A percentile compares a stretch with the other conserved stretches of the same genome.
Evolutionary conservation across 2,797 vertebrate genomes (phyloP).

Genomic region (Artibeus lituratus): DNA sequence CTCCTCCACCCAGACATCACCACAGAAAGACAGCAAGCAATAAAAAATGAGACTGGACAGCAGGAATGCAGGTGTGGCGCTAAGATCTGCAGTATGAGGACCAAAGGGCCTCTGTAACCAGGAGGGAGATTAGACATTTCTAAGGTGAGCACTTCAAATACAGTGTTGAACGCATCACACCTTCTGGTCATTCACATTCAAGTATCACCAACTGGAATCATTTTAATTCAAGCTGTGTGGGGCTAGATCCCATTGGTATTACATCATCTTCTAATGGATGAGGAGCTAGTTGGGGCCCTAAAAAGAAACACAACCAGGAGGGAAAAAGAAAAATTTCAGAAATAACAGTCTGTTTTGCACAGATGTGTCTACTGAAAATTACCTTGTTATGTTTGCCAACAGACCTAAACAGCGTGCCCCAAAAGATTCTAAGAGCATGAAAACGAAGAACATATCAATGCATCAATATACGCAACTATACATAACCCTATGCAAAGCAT

Average conservation of each 20-base stretch:
- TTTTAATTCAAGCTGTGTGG: constrained; percentile 71
- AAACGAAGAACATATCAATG: constrained; percentile 53
- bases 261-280: constrained; percentile 75
- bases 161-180: constrained; percentile 65
- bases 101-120: constrained; percentile 71
- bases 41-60: constrained; percentile 73
- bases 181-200: constrained; percentile 73
- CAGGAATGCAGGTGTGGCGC: constrained; percentile 77
- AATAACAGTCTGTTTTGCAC: constrained; percentile 50
- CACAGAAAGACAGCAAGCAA: constrained; percentile 68
- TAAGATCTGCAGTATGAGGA: constrained; percentile 49
- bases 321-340: constrained; percentile 21
- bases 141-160: constrained; percentile 71
- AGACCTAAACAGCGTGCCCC: constrained; percentile 55
- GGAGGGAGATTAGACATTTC: constrained; percentile 71
- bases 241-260: constrained; percentile 67
- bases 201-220: constrained; percentile 71
- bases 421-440: constrained; percentile 30
- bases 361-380: constrained; percentile 56
- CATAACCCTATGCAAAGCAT: not conserved
- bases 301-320: constrained; percentile 52
- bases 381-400: constrained; percentile 16
- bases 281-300: constrained; percentile 53
- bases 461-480: not conserved
- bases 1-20: constrained; percentile 39